phyloP scores from a whole-genome alignment of 2,888 invertebrate genomes.

The Pecten maximus region DNA sequence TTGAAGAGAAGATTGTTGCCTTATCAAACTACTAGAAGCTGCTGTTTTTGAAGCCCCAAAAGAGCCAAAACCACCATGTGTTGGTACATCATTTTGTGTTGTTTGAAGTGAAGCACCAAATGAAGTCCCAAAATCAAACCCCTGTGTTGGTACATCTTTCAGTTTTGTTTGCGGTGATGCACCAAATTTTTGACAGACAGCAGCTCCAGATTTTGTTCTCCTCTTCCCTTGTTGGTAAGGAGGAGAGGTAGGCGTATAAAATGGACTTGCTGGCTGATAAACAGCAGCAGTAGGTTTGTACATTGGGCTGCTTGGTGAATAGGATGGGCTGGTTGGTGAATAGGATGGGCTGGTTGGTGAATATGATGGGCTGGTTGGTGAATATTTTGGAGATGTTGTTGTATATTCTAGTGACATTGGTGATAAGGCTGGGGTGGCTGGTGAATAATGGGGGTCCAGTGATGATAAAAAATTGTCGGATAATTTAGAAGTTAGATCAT shows the following conservation, averaged over 20 bases:
- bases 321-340: not conserved
- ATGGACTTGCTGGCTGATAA: not conserved
- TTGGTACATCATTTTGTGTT: not conserved
- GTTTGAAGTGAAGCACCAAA: not conserved
- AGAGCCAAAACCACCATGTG: not conserved
- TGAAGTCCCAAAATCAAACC: not conserved
- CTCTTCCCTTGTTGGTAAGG: no score
- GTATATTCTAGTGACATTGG: conserved; percentile 28
- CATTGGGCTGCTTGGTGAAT: not conserved
- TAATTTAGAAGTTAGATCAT: not conserved
- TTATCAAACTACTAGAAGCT: not conserved
- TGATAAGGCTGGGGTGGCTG: not conserved
- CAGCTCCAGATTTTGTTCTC: no score
- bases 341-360: conserved; percentile 40
- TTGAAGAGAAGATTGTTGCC: not conserved
- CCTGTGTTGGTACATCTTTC: not conserved
- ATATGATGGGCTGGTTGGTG: conserved; percentile 44
- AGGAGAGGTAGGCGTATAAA: no score
- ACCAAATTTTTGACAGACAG: not conserved
- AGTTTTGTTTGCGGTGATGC: conserved; percentile 12
- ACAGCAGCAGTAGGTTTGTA: not conserved
- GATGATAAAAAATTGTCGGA: not conserved
- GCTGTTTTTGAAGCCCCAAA: not conserved
- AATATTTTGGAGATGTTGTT: conserved; percentile 50
- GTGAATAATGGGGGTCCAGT: not conserved